Base-by-base conservation (phyloP, 2,797 vertebrate species). In the Silurus lanzhouensis region DNA sequence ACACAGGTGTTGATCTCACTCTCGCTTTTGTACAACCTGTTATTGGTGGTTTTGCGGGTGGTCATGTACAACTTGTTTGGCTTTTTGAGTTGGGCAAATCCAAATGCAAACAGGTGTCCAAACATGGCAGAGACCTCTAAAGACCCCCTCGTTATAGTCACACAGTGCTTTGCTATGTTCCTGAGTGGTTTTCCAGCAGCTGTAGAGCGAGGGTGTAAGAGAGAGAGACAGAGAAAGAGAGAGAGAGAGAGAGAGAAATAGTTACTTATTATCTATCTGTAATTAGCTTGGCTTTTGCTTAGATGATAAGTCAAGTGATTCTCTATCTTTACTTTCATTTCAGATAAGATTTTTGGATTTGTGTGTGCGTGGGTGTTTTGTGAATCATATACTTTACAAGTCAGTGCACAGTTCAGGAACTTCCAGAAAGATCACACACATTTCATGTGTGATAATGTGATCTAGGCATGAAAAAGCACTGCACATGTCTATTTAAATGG, bases 41-140 rank as follows among this genome's bases (percentile, higher is more conserved):
- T 44, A 14, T 78, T 31, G 76, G 76, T 61, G 31, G 83, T 89
- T 67, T 25, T 77, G 81, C 90, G 89, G 90, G 91, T 91, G 91
- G 91, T 86, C 91, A 83, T 64, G 80, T 81, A 89, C 82, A 88
- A 89, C 76, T 15, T 15, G 75, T 60, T 78, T 55, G 85, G 83
- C 66, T 86, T 83, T 85, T 79, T 81, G 84, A 74, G 85, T 72
- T 72, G 27, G 83, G 84, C 66, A 86, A 83, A 81, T 80, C 64
- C 87, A 89, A 91, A 91, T 81, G 89, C 91, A 87, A 91, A 89
- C 91, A 91, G 91, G 90, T 91, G 91, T 91, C 91, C 84, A 91
- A 91, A 91, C 88, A 91, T 68, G 87, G 81, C 38, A 64, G 38
- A 84, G 64, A 79, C 67, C 76, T 78, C 12, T 6, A 14, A 58